Conservation (phyloP, 2,113 vertebrate genomes). For the Rissa tridactyla region DNA sequence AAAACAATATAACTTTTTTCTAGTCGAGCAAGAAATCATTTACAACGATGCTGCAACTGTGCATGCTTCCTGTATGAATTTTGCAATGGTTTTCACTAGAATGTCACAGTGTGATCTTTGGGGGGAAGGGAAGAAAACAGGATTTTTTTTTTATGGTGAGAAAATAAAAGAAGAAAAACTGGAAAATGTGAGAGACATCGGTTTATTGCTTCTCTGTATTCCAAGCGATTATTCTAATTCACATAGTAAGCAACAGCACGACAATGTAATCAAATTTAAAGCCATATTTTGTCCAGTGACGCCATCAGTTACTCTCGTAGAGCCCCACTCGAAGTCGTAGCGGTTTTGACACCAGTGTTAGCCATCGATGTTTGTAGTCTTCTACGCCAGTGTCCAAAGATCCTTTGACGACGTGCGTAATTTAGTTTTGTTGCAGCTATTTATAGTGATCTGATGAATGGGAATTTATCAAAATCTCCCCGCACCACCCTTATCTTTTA, state of each 20-base stretch:
- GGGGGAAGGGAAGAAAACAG: slow-evolving; percentile 68
- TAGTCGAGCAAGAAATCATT: slow-evolving; percentile 80
- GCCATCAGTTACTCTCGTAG: slow-evolving; percentile 56
- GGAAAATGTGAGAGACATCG: slow-evolving; percentile 78
- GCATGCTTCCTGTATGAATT: slow-evolving; percentile 82
- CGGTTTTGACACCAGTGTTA: slow-evolving; percentile 58
- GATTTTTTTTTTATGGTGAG: slow-evolving; percentile 65
- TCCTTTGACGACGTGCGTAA: slow-evolving; percentile 67
- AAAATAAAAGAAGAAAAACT: slow-evolving; percentile 78
- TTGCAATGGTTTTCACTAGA: slow-evolving; percentile 81
- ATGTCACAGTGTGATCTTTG: slow-evolving; percentile 78
- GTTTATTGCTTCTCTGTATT: slow-evolving; percentile 79
- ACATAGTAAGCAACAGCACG: slow-evolving; percentile 72
- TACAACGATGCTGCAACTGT: slow-evolving; percentile 82
- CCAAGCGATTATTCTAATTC: slow-evolving; percentile 73
- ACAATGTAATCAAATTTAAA: slow-evolving; percentile 78
- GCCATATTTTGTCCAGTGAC: slow-evolving; percentile 84
- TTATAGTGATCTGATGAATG: slow-evolving; percentile 61
- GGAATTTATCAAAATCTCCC: slow-evolving; percentile 42
- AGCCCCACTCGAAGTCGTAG: slow-evolving; percentile 50
- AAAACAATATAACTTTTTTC: slow-evolving; percentile 86
- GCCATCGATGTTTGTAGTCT: slow-evolving; percentile 64
- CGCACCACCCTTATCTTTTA: slow-evolving; percentile 33
- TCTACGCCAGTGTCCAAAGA: slow-evolving; percentile 74
- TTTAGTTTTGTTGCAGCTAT: slow-evolving; percentile 69